Conservation (phyloP, 2,888 invertebrate genomes). For the Megaustenia siamemsis region DNA sequence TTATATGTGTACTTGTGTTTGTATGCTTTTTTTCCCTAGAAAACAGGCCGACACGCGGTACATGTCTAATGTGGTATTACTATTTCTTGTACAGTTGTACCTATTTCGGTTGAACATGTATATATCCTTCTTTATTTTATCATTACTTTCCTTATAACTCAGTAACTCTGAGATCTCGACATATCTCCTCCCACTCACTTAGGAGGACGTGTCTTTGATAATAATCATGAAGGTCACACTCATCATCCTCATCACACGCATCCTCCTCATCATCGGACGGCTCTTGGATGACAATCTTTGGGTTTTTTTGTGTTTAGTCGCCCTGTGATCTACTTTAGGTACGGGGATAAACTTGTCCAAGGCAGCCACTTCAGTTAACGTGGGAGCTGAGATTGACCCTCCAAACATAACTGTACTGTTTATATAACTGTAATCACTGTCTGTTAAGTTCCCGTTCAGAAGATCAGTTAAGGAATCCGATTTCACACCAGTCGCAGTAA, state of each 20-base stretch:
- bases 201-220: slow-evolving; percentile 38
- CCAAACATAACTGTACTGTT: slow-evolving; percentile 21
- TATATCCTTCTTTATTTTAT: no score
- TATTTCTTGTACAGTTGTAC: no score
- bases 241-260: neutral
- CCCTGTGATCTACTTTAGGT: neutral
- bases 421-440: neutral
- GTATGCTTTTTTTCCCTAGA: no score
- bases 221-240: slow-evolving; percentile 33
- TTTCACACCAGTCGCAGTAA: neutral
- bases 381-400: slow-evolving; percentile 37
- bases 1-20: no score
- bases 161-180: slow-evolving; percentile 43
- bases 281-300: slow-evolving; percentile 44
- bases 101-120: no score
- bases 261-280: slow-evolving; percentile 47
- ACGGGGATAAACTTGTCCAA: neutral
- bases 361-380: slow-evolving; percentile 1
- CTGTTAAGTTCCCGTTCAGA: slow-evolving; percentile 3
- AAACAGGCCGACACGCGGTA: no score
- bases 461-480: slow-evolving; percentile 30
- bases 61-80: no score
- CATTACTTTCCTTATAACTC: slow-evolving; percentile 28
- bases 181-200: slow-evolving; percentile 57
- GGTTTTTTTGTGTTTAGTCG: slow-evolving; percentile 14